Evolutionary conservation across 2,888 invertebrate species (phyloP).

Genomic region (Melanchra persicariae): DNA sequence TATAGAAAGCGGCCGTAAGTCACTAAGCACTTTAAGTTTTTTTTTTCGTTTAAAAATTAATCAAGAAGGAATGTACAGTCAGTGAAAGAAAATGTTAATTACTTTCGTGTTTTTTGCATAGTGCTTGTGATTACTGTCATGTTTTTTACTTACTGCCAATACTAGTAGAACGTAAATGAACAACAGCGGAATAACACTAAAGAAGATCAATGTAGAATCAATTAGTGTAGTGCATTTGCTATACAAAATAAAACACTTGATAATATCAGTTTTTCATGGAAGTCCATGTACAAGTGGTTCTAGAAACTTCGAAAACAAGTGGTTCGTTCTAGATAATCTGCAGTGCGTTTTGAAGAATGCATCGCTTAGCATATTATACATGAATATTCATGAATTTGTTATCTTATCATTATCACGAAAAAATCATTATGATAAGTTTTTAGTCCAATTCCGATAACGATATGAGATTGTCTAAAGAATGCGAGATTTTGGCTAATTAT

Average conservation of each 20-base stretch:
- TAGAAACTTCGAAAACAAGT: background rate
- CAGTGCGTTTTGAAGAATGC: background rate
- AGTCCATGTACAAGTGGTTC: background rate
- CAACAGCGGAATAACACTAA: too few relatives aligned
- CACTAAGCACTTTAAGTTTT: too few relatives aligned
- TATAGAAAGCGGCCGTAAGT: too few relatives aligned
- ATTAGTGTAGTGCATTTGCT: background rate
- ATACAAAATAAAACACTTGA: conserved; percentile 7
- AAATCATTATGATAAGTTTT: conserved; percentile 5
- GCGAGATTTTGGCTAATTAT: background rate
- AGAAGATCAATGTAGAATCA: background rate
- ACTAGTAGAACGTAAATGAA: too few relatives aligned
- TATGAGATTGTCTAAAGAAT: background rate
- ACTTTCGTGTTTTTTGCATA: background rate
- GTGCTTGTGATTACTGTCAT: background rate
- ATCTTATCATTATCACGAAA: background rate
- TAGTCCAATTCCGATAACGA: background rate
- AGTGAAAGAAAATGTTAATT: background rate
- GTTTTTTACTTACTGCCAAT: background rate
- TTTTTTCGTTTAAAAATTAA: background rate
- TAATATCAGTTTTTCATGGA: background rate
- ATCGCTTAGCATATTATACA: background rate
- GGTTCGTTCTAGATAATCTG: background rate
- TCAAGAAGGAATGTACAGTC: background rate
- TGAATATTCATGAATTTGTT: background rate